Conservation (phyloP, 1,140 invertebrate genomes). For the Sycophaga agraensis region DNA sequence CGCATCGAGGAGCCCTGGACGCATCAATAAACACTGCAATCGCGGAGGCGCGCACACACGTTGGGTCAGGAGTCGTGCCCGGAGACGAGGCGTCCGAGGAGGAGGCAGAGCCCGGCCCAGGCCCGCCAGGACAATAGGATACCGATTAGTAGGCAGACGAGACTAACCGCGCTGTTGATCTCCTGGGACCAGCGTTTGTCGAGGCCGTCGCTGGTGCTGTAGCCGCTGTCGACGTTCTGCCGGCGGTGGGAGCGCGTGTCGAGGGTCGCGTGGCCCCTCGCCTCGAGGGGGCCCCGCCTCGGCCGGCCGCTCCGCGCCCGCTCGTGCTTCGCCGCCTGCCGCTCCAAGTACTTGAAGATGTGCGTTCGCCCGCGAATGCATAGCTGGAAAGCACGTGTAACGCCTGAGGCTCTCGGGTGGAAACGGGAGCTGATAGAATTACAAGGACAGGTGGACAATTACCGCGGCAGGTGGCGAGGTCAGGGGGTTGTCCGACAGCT, state of each 20-base stretch:
- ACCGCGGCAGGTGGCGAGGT: constrained; percentile 88
- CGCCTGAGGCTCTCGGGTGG: no score
- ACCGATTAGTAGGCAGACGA: constrained; percentile 12
- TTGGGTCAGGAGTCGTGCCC: no score
- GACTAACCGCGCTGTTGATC: constrained; percentile 57
- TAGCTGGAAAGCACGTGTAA: no score
- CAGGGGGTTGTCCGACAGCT: constrained; percentile 84
- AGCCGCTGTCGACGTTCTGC: constrained; percentile 85
- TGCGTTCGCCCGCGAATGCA: constrained; percentile 89
- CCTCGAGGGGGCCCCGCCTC: constrained; percentile 49
- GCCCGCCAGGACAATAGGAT: constrained; percentile 10
- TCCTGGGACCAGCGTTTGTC: constrained; percentile 88
- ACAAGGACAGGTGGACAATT: constrained; percentile 33
- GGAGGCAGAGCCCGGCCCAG: no score
- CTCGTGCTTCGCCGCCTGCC: constrained; percentile 75
- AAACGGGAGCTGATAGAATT: no score
- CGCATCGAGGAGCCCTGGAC: no score
- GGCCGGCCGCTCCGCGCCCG: constrained; percentile 51
- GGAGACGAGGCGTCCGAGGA: no score
- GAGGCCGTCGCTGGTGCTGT: constrained; percentile 74
- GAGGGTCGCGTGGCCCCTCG: constrained; percentile 60
- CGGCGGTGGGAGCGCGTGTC: constrained; percentile 58
- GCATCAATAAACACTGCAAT: no score
- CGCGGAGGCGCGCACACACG: no score
- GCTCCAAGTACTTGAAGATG: constrained; percentile 92